Base-by-base conservation (phyloP, 2,113 vertebrate genomes). In the Gracilinanus agilis region DNA sequence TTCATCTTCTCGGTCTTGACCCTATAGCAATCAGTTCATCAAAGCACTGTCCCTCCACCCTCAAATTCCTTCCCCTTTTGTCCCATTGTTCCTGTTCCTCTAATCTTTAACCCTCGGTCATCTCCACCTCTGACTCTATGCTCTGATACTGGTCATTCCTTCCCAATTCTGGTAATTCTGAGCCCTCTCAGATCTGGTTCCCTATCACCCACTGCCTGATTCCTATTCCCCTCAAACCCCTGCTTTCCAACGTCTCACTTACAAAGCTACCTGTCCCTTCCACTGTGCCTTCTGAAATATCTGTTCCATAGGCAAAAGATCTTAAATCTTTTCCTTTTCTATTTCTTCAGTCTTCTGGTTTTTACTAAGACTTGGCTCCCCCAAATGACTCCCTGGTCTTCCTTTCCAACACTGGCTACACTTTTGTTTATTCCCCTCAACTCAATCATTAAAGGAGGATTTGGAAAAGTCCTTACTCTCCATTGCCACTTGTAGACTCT, bases 21-120 rank as follows among this genome's bases (percentile, higher is more conserved):
- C 24, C 25, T 27, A 10, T 27, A 58, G 56, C 9, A 58, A 27
- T 58, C 24, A 58, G 56, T 58, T 58, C 24, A 58, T 58, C 56
- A 58, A 58, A 25, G 56, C 56, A 58, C 25, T 58, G 56, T 58
- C 56, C 56, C 25, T 58, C 55, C 56, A 58, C 56, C 24, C 25
- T 58, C 56, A 58, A 58, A 58, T 83, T n/a, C 67, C 67, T 83
- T 83, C 67, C 67, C 67, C n/a, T 83, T 83, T 83, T 83, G 67
- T 83, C n/a, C n/a, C 40, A 7, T 83, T 83, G 67, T 83, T 83
- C 19, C n/a, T 40, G 16, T 83, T 83, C 67, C 40, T 34, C 67
- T 83, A 40, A 83, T 23, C 67, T 83, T 83, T 83, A 83, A 83
- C 67, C 67, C 19, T 83, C 1, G 19, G 67, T 83, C 67, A 40